A percentile compares a stretch with the other conserved stretches of the same genome.
These are phyloP conservation scores for Drosophila arizonae DNA, from an alignment of 1,140 invertebrate species.

Conservation along the genomic window DNA sequence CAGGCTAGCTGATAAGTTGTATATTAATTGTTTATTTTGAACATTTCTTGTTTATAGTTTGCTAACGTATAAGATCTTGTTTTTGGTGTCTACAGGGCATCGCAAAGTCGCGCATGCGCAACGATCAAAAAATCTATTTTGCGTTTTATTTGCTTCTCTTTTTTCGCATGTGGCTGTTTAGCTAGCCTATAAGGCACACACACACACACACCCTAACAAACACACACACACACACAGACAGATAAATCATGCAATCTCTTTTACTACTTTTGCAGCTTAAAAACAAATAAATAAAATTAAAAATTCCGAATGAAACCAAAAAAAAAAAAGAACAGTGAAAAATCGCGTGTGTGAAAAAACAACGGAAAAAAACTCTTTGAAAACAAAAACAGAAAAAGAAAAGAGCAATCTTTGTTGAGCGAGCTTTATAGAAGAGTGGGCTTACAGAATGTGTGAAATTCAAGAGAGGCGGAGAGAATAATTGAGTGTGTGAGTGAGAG, in stretches of 20 bases:
- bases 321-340: conserved; percentile 10
- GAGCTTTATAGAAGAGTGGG: conserved; percentile 11
- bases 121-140: conserved; percentile 7
- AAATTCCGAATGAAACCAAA: conserved; percentile 28
- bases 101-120: background rate
- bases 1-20: too few relatives aligned
- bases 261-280: conserved; percentile 41
- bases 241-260: conserved; percentile 10
- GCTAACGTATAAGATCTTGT: background rate
- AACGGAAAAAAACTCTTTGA: background rate
- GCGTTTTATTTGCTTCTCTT: conserved; percentile 17
- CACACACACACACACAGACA: conserved; percentile 7
- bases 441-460: background rate
- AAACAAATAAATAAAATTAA: conserved; percentile 34
- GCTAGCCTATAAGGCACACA: conserved; percentile 37
- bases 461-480: conserved; percentile 15
- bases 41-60: background rate
- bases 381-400: background rate
- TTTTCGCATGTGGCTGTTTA: conserved; percentile 35
- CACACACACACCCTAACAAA: conserved; percentile 3
- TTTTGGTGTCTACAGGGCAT: background rate
- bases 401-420: conserved; percentile 17
- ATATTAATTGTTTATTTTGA: background rate
- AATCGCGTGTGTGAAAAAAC: conserved; percentile 9
- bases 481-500: background rate